phyloP scores from a whole-genome alignment of 2,888 invertebrate species.

The Drosophila paramelanica region DNA sequence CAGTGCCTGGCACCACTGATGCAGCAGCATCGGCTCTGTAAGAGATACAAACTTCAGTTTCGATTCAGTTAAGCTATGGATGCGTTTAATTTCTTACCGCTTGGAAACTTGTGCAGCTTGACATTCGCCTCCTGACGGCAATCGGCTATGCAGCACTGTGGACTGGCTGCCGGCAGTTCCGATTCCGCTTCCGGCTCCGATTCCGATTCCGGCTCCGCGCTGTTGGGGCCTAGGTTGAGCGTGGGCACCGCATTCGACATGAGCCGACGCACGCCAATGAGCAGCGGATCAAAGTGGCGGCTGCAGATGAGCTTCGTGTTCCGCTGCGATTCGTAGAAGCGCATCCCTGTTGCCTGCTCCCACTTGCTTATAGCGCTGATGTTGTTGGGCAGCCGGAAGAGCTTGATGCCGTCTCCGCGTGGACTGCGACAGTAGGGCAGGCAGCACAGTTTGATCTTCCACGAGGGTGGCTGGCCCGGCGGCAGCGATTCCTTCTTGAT shows the following conservation, averaged over 20 bases:
- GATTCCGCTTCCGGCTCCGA: background rate
- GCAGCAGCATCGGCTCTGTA: slow-evolving; percentile 49
- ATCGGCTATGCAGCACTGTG: slow-evolving; percentile 61
- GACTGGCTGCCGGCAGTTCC: background rate
- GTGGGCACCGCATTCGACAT: slow-evolving; percentile 80
- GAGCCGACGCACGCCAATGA: slow-evolving; percentile 78
- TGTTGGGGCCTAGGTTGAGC: slow-evolving; percentile 61
- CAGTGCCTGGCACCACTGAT: slow-evolving; percentile 64
- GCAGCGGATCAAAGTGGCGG: slow-evolving; percentile 65
- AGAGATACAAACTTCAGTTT: background rate
- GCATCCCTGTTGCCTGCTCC: slow-evolving; percentile 71
- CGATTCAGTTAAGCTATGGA: too few species aligned
- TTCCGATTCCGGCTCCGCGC: background rate
- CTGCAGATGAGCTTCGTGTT: slow-evolving; percentile 72
- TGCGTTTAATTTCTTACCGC: slow-evolving; percentile 45
- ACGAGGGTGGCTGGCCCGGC: slow-evolving; percentile 40
- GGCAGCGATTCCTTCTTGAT: slow-evolving; percentile 39
- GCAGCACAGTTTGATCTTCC: slow-evolving; percentile 74
- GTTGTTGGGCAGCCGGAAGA: slow-evolving; percentile 78
- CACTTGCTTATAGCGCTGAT: slow-evolving; percentile 53
- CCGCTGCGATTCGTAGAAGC: slow-evolving; percentile 65
- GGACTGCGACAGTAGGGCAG: slow-evolving; percentile 78
- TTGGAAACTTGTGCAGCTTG: slow-evolving; percentile 68
- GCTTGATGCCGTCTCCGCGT: slow-evolving; percentile 78
- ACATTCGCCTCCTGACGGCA: slow-evolving; percentile 39